These are phyloP conservation scores for Oryzias curvinotus DNA, from an alignment of 2,113 vertebrate genomes.

Conservation along the genomic window DNA sequence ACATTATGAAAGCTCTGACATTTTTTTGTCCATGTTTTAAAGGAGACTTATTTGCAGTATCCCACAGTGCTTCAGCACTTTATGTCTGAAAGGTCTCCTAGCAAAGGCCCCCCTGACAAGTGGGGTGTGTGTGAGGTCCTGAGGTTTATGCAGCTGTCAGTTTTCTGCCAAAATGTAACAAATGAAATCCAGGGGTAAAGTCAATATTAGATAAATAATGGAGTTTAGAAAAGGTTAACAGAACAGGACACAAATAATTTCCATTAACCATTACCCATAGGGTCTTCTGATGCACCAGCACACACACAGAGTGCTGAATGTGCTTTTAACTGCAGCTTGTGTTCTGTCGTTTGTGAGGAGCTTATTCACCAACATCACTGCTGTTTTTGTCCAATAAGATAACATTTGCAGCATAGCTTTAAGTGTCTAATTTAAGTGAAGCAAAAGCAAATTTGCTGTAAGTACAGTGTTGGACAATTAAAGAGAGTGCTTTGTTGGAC, in stretches of 20 bases:
- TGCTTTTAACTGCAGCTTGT: not conserved
- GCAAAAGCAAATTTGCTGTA: slow-evolving; percentile 35
- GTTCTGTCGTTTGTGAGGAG: not conserved
- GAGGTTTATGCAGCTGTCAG: slow-evolving; percentile 41
- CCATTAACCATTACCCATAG: slow-evolving; percentile 2
- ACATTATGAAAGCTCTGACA: not conserved
- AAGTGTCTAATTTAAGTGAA: slow-evolving; percentile 13
- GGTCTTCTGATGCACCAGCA: slow-evolving; percentile 3
- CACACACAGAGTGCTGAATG: not conserved
- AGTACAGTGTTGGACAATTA: slow-evolving; percentile 46
- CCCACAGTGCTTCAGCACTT: slow-evolving; percentile 8
- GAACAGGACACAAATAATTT: too few relatives aligned
- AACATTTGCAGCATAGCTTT: slow-evolving; percentile 41
- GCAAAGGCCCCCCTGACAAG: too few relatives aligned
- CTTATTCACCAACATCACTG: slow-evolving; percentile 17
- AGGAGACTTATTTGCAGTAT: slow-evolving; percentile 2
- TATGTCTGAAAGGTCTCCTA: slow-evolving; percentile 29
- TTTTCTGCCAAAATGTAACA: slow-evolving; percentile 32
- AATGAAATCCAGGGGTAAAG: slow-evolving; percentile 35
- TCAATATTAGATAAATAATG: slow-evolving; percentile 25
- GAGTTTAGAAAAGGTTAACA: too few relatives aligned
- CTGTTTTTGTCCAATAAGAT: slow-evolving; percentile 48
- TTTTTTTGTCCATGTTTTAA: slow-evolving; percentile 3
- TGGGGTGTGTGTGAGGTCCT: slow-evolving; percentile 2
- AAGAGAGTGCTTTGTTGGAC: slow-evolving; percentile 47